Conservation (phyloP, 1,140 invertebrate species). For the Cardiocondyla obscurior region DNA sequence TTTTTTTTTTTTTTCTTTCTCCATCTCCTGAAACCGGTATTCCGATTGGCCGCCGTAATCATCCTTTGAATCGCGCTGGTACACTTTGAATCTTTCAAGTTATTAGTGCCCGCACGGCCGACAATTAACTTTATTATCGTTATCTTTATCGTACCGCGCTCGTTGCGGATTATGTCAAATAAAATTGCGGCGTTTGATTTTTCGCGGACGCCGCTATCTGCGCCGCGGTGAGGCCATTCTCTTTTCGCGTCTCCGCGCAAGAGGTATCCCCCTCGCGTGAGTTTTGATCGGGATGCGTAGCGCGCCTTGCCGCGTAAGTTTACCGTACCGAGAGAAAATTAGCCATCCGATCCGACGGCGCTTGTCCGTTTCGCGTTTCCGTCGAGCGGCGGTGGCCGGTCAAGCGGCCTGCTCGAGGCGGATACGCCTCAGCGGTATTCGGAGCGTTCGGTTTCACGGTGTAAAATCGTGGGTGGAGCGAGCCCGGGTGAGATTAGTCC, state of each 20-base stretch:
- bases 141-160: neutral
- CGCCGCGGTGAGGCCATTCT: neutral
- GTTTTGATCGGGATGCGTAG: neutral
- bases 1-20: too few relatives aligned
- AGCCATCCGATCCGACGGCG: neutral
- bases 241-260: neutral
- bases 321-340: neutral
- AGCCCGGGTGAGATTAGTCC: constrained; percentile 38
- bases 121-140: neutral
- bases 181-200: neutral
- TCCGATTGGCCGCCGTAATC: neutral
- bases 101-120: neutral
- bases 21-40: constrained; percentile 40
- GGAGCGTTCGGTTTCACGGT: constrained; percentile 37
- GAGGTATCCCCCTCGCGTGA: neutral
- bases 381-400: neutral
- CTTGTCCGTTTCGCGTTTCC: constrained; percentile 15
- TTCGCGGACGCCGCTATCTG: too few relatives aligned
- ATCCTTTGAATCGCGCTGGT: neutral
- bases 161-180: neutral
- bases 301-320: neutral
- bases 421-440: constrained; percentile 31
- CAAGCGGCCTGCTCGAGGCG: neutral
- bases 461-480: constrained; percentile 31
- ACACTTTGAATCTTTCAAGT: neutral